Evolutionary conservation across 2,113 vertebrate genomes (phyloP).

Genomic region (Phaethon lepturus): DNA sequence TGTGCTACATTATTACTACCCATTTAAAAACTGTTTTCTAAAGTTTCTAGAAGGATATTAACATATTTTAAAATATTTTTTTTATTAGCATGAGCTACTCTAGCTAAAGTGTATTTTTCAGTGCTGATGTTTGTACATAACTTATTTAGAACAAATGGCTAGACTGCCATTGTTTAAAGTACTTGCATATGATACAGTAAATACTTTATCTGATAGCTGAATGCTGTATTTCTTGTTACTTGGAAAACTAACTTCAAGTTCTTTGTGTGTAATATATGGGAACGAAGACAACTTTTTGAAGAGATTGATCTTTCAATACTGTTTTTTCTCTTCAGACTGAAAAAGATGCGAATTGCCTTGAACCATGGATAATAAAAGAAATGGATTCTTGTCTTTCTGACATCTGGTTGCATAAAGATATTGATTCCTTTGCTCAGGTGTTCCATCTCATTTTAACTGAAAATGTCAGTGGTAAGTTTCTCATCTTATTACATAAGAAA

Average conservation of each 20-base stretch:
- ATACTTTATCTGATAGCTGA: neutral
- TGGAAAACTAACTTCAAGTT: neutral
- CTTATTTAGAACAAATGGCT: neutral
- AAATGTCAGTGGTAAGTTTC: conserved; percentile 87
- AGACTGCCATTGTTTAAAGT: neutral
- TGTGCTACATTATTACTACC: neutral
- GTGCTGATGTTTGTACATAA: accelerated
- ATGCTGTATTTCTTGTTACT: neutral
- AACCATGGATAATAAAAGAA: conserved; percentile 89
- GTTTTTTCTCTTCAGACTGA: conserved; percentile 75
- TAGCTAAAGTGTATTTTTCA: neutral
- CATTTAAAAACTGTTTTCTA: neutral
- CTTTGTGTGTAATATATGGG: neutral
- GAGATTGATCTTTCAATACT: neutral
- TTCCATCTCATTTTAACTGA: conserved; percentile 93
- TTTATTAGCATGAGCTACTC: neutral
- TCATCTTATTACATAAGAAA: neutral
- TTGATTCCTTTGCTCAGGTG: conserved; percentile 87
- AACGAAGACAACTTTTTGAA: neutral
- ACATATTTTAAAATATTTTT: neutral
- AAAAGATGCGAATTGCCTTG: conserved; percentile 81
- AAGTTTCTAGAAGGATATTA: neutral
- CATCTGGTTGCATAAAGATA: conserved; percentile 88
- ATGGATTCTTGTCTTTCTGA: conserved; percentile 93
- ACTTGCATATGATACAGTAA: neutral